Base-by-base conservation (phyloP, 2,888 invertebrate genomes). In the Hecatera dysodea region DNA sequence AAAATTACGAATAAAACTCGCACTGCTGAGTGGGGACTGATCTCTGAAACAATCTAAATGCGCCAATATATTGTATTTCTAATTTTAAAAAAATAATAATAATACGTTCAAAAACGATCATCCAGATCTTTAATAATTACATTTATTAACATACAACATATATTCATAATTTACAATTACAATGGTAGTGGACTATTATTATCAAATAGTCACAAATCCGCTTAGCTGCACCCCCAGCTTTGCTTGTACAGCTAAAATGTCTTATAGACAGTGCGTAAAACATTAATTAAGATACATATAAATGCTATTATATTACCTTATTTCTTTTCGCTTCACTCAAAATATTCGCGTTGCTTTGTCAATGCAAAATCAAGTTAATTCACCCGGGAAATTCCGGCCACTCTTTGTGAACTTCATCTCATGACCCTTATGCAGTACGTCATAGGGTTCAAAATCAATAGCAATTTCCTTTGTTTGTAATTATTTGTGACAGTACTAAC, bases 71-170 rank as follows among this genome's bases (percentile, higher is more conserved):
- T n/a, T n/a, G n/a, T n/a, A n/a, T n/a, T n/a, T n/a, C n/a, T n/a
- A n/a, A n/a, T n/a, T n/a, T n/a, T n/a, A n/a, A 11, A 36, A 36
- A 33, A 6, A 33, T 11, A 9, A 36, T 76, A 75, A 78, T 50
- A 74, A 75, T 11, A 74, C 60, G 72, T 67, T 52, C 15, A 27
- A 39, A 75, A 71, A 79, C 67, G 74, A 84, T 69, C 74, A 52
- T 72, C 67, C 80, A 80, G 74, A 79, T 80, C 81, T 83, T 69
- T 80, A 82, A 67, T 75, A 78, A 82, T 83, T 82, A 84, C 76
- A 82, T 69, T 84, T 80, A 84, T 76, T 81, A 78, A 73, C 71
- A 80, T 75, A 78, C 70, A 83, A 83, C 69, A 77, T 72, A 81
- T 73, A 76, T 76, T 74, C 50, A 77, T 85, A 81, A 81, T 76